These are phyloP conservation scores for Drosophila lacertosa DNA, from an alignment of 1,140 invertebrate species.

Conservation along the genomic window DNA sequence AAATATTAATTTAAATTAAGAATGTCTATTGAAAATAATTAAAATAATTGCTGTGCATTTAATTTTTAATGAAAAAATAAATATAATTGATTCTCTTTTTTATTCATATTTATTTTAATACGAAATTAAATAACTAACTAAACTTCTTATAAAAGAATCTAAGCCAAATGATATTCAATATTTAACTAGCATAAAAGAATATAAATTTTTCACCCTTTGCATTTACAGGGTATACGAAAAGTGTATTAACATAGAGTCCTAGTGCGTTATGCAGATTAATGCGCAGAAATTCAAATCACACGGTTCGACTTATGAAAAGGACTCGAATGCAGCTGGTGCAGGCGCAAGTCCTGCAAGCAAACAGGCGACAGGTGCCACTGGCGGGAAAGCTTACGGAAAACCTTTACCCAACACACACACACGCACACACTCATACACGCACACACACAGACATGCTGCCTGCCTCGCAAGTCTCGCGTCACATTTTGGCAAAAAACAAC, in stretches of 20 bases:
- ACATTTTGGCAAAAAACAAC: constrained; percentile 63
- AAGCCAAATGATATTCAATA: too few species aligned
- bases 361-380: constrained; percentile 16
- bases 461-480: constrained; percentile 11
- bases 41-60: too few species aligned
- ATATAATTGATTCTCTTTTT: too few species aligned
- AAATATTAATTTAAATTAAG: too few species aligned
- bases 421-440: constrained; percentile 31
- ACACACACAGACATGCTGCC: constrained; percentile 7
- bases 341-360: constrained; percentile 17
- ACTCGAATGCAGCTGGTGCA: constrained; percentile 39
- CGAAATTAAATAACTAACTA: too few species aligned
- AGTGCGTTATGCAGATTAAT: background rate
- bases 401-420: background rate
- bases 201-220: background rate
- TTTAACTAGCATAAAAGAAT: too few species aligned
- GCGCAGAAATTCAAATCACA: constrained; percentile 57
- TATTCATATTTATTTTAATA: too few species aligned
- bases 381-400: constrained; percentile 13
- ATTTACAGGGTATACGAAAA: constrained; percentile 22
- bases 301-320: constrained; percentile 55
- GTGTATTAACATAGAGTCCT: constrained; percentile 7
- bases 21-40: too few species aligned
- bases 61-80: too few species aligned
- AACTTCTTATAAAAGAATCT: too few species aligned